phyloP scores from a whole-genome alignment of 2,113 vertebrate species.

The Murina feae region DNA sequence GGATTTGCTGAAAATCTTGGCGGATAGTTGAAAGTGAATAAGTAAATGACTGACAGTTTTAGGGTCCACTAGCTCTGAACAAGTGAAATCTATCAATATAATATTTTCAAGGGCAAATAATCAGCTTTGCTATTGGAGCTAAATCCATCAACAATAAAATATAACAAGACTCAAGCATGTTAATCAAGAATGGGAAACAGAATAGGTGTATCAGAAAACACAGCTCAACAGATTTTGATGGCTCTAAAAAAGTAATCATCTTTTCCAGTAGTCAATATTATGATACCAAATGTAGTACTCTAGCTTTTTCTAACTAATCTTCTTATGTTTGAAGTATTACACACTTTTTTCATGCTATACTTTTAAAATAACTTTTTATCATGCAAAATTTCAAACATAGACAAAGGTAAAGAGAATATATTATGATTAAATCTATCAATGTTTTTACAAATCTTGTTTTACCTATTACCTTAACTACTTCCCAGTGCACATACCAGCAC shows the following conservation, averaged over 20 bases:
- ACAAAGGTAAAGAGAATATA: neutral
- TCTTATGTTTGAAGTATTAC: neutral
- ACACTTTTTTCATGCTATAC: neutral
- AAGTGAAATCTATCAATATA: neutral
- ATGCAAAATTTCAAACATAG: neutral
- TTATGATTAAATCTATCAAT: neutral
- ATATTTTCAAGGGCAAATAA: neutral
- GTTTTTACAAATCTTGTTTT: neutral
- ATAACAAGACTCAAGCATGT: neutral
- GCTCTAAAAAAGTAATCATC: neutral
- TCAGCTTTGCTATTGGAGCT: neutral
- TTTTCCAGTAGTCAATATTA: neutral
- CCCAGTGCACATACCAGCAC: neutral
- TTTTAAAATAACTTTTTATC: neutral
- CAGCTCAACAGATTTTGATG: neutral
- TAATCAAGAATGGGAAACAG: neutral
- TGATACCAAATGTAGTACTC: neutral
- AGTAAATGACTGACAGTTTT: neutral
- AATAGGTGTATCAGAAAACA: neutral
- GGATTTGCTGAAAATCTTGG: neutral
- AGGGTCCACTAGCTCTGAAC: neutral
- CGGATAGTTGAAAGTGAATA: neutral
- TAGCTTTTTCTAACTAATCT: neutral
- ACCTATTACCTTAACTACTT: neutral
- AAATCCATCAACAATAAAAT: neutral